A percentile compares a stretch with the other conserved stretches of the same genome.
These are phyloP conservation scores for Drosophila crucigera DNA, from an alignment of 2,888 invertebrate genomes.

Conservation along the genomic window DNA sequence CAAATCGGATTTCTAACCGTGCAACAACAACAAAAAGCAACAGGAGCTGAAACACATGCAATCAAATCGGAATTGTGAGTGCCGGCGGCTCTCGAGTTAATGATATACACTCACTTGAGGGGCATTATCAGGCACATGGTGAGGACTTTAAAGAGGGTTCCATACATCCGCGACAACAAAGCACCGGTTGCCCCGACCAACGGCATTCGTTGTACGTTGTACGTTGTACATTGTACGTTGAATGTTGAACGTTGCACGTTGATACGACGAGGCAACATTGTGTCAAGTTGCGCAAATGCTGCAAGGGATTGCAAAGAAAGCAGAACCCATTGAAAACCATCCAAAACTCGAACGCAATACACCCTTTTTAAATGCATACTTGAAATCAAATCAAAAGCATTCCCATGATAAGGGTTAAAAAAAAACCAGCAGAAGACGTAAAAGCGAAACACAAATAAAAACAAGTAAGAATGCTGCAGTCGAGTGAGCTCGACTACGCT, in stretches of 20 bases:
- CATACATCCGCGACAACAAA: constrained; percentile 43
- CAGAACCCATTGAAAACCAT: constrained; percentile 51
- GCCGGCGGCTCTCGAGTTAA: constrained; percentile 74
- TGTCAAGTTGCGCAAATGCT: constrained; percentile 72
- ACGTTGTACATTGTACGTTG: not conserved
- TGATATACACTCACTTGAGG: constrained; percentile 81
- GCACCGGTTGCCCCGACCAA: constrained; percentile 20
- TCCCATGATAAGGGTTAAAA: constrained; percentile 61
- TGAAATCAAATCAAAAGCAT: constrained; percentile 63
- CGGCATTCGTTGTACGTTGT: constrained; percentile 1
- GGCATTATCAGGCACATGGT: constrained; percentile 69
- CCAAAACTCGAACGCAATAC: constrained; percentile 38
- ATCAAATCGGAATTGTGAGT: constrained; percentile 70
- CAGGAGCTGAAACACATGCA: constrained; percentile 52
- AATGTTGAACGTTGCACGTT: not conserved
- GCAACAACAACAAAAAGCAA: constrained; percentile 4
- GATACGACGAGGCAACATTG: constrained; percentile 65
- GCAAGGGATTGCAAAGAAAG: constrained; percentile 57
- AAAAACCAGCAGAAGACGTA: constrained; percentile 8
- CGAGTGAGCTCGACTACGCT: not conserved
- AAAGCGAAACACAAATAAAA: constrained; percentile 19
- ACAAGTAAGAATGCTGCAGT: not conserved
- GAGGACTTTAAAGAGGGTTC: constrained; percentile 56
- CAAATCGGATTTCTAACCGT: constrained; percentile 60
- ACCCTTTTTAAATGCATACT: constrained; percentile 67